Conservation (phyloP, 2,888 invertebrate genomes). For the Eristalis tenax region DNA sequence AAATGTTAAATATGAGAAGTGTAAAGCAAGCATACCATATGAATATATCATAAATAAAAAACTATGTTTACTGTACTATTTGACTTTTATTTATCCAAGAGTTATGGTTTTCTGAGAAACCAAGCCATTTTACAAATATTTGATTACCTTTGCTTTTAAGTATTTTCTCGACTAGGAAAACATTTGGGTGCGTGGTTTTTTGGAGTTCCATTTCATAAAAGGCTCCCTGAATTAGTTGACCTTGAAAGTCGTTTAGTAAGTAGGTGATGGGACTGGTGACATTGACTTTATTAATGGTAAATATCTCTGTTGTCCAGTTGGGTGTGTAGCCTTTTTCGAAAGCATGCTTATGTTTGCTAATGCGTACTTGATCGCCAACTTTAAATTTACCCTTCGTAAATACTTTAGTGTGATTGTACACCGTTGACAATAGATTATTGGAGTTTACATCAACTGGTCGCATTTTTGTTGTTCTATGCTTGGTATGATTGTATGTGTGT, state of each 20-base stretch:
- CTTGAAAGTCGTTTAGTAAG: too few relatives aligned
- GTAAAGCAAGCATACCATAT: too few relatives aligned
- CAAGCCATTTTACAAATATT: neutral
- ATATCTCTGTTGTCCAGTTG: neutral
- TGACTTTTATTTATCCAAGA: neutral
- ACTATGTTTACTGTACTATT: too few relatives aligned
- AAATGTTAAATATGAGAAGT: too few relatives aligned
- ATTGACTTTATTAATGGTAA: too few relatives aligned
- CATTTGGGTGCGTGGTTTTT: neutral
- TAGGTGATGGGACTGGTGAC: too few relatives aligned
- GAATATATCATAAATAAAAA: too few relatives aligned
- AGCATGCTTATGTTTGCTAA: constrained; percentile 56
- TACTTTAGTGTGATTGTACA: constrained; percentile 53
- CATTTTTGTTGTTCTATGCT: constrained; percentile 73
- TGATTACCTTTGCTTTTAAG: neutral
- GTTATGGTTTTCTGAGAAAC: neutral
- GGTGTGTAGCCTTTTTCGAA: constrained; percentile 7
- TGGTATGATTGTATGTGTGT: constrained; percentile 72
- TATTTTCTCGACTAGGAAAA: neutral
- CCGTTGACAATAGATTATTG: constrained; percentile 42
- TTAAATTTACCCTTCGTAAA: constrained; percentile 64
- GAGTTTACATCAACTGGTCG: constrained; percentile 69
- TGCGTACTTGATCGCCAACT: constrained; percentile 73
- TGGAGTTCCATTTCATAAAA: too few relatives aligned
- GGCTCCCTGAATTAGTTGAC: too few relatives aligned